Evolutionary conservation across 2,888 invertebrate genomes (phyloP).

Genomic region (Cyrtodaria siliqua): DNA sequence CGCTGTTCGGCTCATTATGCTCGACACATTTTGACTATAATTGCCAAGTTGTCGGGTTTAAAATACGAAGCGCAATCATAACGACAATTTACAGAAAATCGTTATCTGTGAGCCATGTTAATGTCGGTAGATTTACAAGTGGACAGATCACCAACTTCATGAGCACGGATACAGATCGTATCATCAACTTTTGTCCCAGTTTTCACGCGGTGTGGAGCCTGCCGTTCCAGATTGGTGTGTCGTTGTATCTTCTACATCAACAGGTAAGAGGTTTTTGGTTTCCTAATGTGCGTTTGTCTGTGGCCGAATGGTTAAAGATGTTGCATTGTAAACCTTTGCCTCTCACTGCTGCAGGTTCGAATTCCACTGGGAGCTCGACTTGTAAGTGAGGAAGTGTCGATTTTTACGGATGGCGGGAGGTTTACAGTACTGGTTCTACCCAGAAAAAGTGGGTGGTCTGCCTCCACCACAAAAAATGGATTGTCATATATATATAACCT

Average conservation of each 20-base stretch:
- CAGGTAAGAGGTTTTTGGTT: slow-evolving; percentile 55
- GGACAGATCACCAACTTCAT: slow-evolving; percentile 98
- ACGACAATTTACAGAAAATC: slow-evolving; percentile 93
- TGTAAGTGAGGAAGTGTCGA: too few relatives aligned
- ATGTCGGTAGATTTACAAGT: slow-evolving; percentile 86
- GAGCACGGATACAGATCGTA: slow-evolving; percentile 98
- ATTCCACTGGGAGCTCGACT: too few relatives aligned
- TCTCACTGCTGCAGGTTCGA: too few relatives aligned
- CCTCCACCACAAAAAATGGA: too few relatives aligned
- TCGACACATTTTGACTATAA: slow-evolving; percentile 96
- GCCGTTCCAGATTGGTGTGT: slow-evolving; percentile 89
- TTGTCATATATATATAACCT: too few relatives aligned
- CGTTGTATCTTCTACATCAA: slow-evolving; percentile 77
- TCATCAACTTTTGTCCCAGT: slow-evolving; percentile 97
- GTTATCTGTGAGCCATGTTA: slow-evolving; percentile 87
- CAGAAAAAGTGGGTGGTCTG: too few relatives aligned
- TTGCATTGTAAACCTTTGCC: too few relatives aligned
- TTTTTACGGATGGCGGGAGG: too few relatives aligned
- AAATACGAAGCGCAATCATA: slow-evolving; percentile 94
- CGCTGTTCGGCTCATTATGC: slow-evolving; percentile 92
- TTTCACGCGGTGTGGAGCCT: slow-evolving; percentile 99
- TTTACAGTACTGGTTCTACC: too few relatives aligned
- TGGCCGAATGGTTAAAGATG: too few relatives aligned
- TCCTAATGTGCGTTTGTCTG: too few relatives aligned
- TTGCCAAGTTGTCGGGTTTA: slow-evolving; percentile 91